Percentiles rank a stretch among this genome's conserved stretches.
These are phyloP conservation scores for Rhipidura dahli DNA, from an alignment of 2,113 vertebrate genomes.

Conservation along the genomic window DNA sequence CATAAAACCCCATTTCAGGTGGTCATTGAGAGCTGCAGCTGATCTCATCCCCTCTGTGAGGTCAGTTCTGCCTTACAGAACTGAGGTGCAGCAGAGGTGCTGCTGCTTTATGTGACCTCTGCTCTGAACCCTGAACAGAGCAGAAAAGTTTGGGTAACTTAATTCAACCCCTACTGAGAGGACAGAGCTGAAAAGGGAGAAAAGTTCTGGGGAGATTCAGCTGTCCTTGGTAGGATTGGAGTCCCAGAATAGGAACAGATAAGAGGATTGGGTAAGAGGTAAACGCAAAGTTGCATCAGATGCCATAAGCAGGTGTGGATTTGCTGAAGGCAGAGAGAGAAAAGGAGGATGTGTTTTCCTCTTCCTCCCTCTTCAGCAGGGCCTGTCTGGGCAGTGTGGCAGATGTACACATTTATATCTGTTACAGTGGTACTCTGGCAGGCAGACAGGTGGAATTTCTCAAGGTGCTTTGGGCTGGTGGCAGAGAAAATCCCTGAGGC, in stretches of 20 bases:
- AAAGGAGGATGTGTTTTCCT: background rate
- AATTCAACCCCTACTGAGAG: fast-evolving
- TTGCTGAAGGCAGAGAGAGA: background rate
- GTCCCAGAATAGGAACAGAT: background rate
- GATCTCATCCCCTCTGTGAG: background rate
- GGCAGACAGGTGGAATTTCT: fast-evolving
- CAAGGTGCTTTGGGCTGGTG: background rate
- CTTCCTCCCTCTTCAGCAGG: background rate
- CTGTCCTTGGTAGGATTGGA: background rate
- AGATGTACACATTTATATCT: background rate
- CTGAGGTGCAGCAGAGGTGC: too few species aligned
- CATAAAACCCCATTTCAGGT: background rate
- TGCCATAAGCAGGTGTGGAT: background rate
- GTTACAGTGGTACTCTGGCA: background rate
- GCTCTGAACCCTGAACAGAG: background rate
- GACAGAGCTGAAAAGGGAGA: background rate
- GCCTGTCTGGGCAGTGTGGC: fast-evolving
- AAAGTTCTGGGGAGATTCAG: background rate
- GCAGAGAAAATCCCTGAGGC: background rate
- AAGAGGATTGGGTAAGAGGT: background rate
- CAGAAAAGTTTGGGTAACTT: background rate
- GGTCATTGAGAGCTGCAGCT: background rate
- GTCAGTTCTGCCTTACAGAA: background rate
- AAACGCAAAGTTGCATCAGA: background rate
- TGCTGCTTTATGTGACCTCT: background rate